Conservation (phyloP, 2,797 vertebrate genomes). For the Semotilus atromaculatus region DNA sequence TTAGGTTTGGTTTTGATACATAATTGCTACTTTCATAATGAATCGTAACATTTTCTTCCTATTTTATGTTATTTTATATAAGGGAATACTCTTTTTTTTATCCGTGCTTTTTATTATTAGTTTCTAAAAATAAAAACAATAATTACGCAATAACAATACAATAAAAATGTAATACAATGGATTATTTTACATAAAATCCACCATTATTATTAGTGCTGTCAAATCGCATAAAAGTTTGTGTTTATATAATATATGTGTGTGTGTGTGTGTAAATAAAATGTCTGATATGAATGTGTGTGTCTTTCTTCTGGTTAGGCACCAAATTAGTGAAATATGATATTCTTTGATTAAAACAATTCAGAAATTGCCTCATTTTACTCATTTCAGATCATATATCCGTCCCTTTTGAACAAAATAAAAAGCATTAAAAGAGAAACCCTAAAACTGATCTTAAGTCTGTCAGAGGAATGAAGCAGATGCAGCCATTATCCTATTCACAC, state of each 20-base stretch:
- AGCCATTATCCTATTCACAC: conserved; percentile 14
- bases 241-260: too few relatives aligned
- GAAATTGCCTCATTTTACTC: neutral
- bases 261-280: too few relatives aligned
- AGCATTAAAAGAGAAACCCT: neutral
- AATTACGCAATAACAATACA: too few relatives aligned
- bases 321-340: neutral
- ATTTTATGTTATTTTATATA: neutral
- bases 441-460: neutral
- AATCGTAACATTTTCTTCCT: neutral
- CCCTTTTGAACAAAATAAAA: neutral
- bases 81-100: neutral
- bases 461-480: conserved; percentile 44
- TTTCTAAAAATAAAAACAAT: too few relatives aligned
- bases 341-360: neutral
- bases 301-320: neutral
- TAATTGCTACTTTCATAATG: neutral
- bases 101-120: neutral
- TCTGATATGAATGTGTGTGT: neutral
- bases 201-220: neutral
- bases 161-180: too few relatives aligned
- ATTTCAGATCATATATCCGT: neutral
- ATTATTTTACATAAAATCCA: neutral
- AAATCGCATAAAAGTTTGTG: too few relatives aligned
- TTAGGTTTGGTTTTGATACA: neutral